A percentile compares a stretch with the other conserved stretches of the same genome.
Evolutionary conservation across 92 coral and sea anemone genomes (phyloP).

Genomic region (Phenganax stokvisi): DNA sequence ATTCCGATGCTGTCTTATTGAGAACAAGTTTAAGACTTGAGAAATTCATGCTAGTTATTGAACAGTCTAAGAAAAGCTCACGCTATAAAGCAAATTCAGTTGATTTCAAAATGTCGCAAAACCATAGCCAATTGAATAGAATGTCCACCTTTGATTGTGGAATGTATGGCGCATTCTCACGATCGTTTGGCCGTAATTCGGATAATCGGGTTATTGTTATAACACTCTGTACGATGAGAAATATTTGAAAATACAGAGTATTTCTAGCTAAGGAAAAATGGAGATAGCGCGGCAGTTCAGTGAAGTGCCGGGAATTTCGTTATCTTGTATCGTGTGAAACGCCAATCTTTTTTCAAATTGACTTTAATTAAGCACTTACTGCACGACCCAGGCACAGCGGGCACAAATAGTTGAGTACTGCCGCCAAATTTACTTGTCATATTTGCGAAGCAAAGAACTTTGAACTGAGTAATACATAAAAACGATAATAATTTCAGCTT

Average conservation of each 20-base stretch:
- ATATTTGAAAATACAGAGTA: background rate
- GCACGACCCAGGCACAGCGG: conserved; percentile 26
- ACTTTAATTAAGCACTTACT: conserved; percentile 34
- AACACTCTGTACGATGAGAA: background rate
- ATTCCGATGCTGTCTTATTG: background rate
- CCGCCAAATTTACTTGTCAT: conserved; percentile 15
- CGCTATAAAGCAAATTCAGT: background rate
- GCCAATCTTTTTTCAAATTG: conserved; percentile 25
- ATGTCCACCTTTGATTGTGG: background rate
- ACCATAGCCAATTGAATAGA: background rate
- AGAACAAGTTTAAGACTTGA: background rate
- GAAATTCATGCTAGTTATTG: background rate
- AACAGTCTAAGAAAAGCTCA: background rate
- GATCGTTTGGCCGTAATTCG: background rate
- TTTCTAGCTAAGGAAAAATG: background rate
- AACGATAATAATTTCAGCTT: background rate
- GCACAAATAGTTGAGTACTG: conserved; percentile 24
- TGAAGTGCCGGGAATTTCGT: background rate
- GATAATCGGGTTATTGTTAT: background rate
- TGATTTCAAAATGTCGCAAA: conserved; percentile 20
- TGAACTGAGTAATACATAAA: background rate
- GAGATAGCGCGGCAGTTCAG: background rate
- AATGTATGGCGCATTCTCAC: background rate
- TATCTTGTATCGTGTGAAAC: conserved; percentile 7
- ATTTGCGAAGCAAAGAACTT: conserved; percentile 4